A percentile compares a stretch with the other conserved stretches of the same genome.
These are phyloP conservation scores for Scytalopus superciliaris DNA, from an alignment of 2,113 vertebrate genomes.

Conservation along the genomic window DNA sequence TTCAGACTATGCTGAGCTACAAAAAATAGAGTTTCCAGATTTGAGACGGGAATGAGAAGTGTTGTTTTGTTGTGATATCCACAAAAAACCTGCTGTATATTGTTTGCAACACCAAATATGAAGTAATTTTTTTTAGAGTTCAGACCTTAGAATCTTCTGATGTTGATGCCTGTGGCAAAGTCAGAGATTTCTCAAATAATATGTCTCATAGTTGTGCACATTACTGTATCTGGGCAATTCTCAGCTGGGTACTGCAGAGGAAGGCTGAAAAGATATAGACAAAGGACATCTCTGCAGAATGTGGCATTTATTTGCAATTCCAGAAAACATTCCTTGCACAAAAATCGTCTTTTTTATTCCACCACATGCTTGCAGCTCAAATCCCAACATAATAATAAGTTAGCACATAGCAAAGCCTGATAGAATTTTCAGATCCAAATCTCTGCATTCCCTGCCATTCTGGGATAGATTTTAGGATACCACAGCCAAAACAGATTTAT, in stretches of 20 bases:
- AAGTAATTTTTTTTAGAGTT: neutral
- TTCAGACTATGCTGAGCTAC: neutral
- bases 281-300: neutral
- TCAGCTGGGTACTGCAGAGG: neutral
- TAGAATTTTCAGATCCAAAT: constrained; percentile 26
- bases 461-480: constrained; percentile 9
- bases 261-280: neutral
- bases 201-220: neutral
- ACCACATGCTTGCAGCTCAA: neutral
- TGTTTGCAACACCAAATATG: neutral
- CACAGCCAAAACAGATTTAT: neutral
- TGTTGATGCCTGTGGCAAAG: neutral
- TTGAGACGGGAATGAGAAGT: neutral
- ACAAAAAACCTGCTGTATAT: neutral
- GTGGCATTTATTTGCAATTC: constrained; percentile 5
- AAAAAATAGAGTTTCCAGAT: neutral
- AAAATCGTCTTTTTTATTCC: neutral
- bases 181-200: constrained; percentile 31
- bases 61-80: neutral
- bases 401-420: neutral
- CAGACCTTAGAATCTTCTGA: neutral
- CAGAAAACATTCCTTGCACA: constrained; percentile 1
- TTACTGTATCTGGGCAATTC: neutral
- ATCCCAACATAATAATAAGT: constrained; percentile 8
- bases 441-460: neutral